Base-by-base conservation (phyloP, 1,140 invertebrate genomes). In the Pseudomyrmex sp. region DNA sequence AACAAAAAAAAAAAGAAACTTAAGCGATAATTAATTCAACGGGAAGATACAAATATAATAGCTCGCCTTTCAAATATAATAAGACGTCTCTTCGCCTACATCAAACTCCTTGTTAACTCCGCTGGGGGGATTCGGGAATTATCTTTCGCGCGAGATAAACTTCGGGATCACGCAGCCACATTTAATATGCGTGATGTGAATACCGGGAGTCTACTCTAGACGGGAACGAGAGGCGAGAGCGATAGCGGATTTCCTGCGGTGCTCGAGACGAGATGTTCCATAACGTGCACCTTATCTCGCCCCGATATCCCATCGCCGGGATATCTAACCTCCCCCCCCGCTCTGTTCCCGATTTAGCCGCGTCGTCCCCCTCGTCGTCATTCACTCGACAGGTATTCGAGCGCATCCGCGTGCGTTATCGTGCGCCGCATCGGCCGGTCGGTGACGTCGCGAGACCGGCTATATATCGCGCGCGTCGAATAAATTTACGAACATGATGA, bases 331-430 rank as follows among this genome's bases (percentile, higher is more conserved):
- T 12, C 15, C 4, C 5, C 18, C 0, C 18, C 18, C 18, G 18
- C 18, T 35, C 44, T 79, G 26, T 79, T 79, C 76, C 65, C 76
- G 76, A 80, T 80, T 80, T 80, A 72, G 66, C 66, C 76, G 54
- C 54, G 20, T 15, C 35, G 18, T 52, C n/a, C 61, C 15, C 69
- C 58, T 56, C 15, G 69, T 63, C 69, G 79, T 52, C 70, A 44
- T 70, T 62, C 70, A 44, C 76, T 50, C 76, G 72, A 82, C 79
- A 56, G 70, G 58, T 74, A 74, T 82, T 46, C 79, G 26, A 44
- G 23, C 58, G 70, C 10, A 46, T 82, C 77, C 59, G 56, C 52
- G 63, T 44, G 75, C 66, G 13, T 26, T 66, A 54, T 77, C 73
- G 7, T 8, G 13, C 46, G 15, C n/a, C 0, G 61, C 46, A 76